Evolutionary conservation across 2,113 vertebrate genomes (phyloP), one percentile per base, ranked within the genome.

Genomic region (Plestiodon gilberti): DNA sequence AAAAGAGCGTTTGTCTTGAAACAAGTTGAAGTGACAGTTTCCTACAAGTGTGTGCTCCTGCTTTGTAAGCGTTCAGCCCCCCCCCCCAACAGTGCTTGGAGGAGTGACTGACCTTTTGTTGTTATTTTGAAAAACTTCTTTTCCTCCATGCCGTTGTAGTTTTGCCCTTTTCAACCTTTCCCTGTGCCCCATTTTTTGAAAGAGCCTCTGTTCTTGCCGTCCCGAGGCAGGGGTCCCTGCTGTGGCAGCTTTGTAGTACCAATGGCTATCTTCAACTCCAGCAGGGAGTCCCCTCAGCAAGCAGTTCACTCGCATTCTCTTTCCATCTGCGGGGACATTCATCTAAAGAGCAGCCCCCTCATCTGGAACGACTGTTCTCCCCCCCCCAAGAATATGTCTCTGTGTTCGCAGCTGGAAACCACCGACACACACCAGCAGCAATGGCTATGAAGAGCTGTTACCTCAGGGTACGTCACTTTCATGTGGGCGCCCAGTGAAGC

Each of bases 1-100:
- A 93, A 94, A 94, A 93, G 90, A 92, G 89, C 89, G 61, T 89
- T 81, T 81, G 89, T 93, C 86, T 94, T 95, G 93, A 88, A 94
- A 91, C 87, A 83, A 87, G 84, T 65, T 94, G 88, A 94, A 94
- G 93, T 64, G 77, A 9, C 57, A 35, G 20, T n/a, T 78, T 61
- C 55, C 57, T 20, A 78, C 59, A 78, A 3, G 30, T 33, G 48
- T 7, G 1, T 52, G 85, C 91, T 92, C 88, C 94, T 92, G 94
- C 89, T 95, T 94, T 89, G 82, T 83, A 94, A 90, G 81, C 91
- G 86, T 94, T 91, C 67, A 92, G 73, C 85, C 70, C n/a, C n/a
- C n/a, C n/a, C n/a, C n/a, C n/a, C 83, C 89, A 87, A 91, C 87
- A 91, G 78, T 67, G 84, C 91, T 88, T 87, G 59, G 82, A 67